Conservation (phyloP, 1,140 invertebrate species). For the Philaenus spumarius region DNA sequence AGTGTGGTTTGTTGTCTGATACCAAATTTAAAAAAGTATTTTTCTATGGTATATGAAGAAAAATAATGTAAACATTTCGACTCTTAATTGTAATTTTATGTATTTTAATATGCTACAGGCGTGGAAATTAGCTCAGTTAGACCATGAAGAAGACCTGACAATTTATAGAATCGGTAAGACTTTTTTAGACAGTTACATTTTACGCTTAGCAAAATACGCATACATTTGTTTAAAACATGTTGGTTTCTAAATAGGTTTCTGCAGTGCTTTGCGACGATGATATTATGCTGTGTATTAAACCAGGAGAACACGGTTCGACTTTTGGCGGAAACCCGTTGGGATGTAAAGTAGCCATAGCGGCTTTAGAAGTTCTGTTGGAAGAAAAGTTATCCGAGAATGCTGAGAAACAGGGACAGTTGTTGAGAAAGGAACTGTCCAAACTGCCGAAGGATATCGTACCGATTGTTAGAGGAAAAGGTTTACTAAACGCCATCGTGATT, state of each 20-base stretch:
- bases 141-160: too few species aligned
- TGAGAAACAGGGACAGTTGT: slow-evolving; percentile 65
- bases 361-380: slow-evolving; percentile 72
- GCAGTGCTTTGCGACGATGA: slow-evolving; percentile 80
- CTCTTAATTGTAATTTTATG: too few species aligned
- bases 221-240: too few species aligned
- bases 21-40: too few species aligned
- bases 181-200: too few species aligned
- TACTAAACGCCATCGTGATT: slow-evolving; percentile 95
- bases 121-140: too few species aligned
- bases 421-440: slow-evolving; percentile 64
- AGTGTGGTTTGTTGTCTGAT: too few species aligned
- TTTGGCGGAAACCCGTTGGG: slow-evolving; percentile 98
- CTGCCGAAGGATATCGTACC: slow-evolving; percentile 69
- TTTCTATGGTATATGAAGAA: too few species aligned
- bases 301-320: slow-evolving; percentile 96
- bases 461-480: slow-evolving; percentile 81
- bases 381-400: slow-evolving; percentile 90
- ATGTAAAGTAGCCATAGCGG: slow-evolving; percentile 74
- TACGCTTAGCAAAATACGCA: too few species aligned
- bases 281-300: slow-evolving; percentile 86
- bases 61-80: too few species aligned
- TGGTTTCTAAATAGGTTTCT: slow-evolving; percentile 60
- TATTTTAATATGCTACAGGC: too few species aligned
- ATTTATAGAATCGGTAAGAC: too few species aligned